Evolutionary conservation across 1,140 invertebrate species (phyloP).

Genomic region (Contarinia nasturtii): DNA sequence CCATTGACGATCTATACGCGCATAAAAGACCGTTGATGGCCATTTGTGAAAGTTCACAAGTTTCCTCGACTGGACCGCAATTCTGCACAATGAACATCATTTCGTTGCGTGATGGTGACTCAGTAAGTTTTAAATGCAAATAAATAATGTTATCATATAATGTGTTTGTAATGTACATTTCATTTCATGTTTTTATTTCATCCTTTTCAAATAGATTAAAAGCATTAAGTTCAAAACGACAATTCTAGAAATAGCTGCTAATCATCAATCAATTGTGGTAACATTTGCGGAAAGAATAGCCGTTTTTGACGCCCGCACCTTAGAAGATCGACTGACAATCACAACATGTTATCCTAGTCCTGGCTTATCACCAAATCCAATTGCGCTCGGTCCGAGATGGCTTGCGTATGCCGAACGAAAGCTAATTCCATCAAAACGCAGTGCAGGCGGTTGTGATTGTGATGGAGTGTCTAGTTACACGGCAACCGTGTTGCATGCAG

Average conservation of each 20-base stretch:
- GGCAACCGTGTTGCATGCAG: slow-evolving; percentile 84
- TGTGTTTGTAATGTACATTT: background rate
- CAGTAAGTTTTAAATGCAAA: slow-evolving; percentile 31
- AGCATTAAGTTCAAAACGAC: slow-evolving; percentile 84
- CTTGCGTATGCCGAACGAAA: slow-evolving; percentile 70
- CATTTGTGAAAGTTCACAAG: slow-evolving; percentile 49
- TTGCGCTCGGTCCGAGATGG: slow-evolving; percentile 70
- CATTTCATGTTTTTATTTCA: no score
- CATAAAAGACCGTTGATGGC: slow-evolving; percentile 71
- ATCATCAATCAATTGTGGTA: slow-evolving; percentile 62
- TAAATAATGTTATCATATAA: background rate
- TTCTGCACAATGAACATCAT: slow-evolving; percentile 79
- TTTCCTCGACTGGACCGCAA: slow-evolving; percentile 47
- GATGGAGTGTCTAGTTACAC: slow-evolving; percentile 76
- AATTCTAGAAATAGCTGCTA: slow-evolving; percentile 70
- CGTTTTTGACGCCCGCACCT: slow-evolving; percentile 71
- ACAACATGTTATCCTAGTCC: slow-evolving; percentile 80
- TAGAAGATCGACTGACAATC: slow-evolving; percentile 70
- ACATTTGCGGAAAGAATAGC: slow-evolving; percentile 79
- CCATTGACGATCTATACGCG: slow-evolving; percentile 40
- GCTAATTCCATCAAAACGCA: slow-evolving; percentile 59
- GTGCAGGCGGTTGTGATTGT: slow-evolving; percentile 65
- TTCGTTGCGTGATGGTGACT: slow-evolving; percentile 73
- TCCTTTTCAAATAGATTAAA: slow-evolving; percentile 37
- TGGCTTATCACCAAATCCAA: slow-evolving; percentile 47